A percentile compares a stretch with the other conserved stretches of the same genome.
phyloP scores from a whole-genome alignment of 2,888 invertebrate species.

The Nemapogon koenigi region DNA sequence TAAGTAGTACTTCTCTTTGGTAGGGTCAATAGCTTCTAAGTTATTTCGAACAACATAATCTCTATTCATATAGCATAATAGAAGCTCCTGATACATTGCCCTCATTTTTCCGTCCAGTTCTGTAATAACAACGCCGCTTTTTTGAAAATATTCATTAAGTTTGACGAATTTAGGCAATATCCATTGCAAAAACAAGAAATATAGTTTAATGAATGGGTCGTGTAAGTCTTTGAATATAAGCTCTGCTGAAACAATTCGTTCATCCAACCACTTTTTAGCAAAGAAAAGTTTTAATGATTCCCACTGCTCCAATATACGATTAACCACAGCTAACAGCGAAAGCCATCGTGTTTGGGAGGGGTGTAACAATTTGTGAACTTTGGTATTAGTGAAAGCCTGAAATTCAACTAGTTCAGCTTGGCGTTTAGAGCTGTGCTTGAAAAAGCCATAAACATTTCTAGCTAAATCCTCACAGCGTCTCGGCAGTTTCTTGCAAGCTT shows the following conservation, averaged over 20 bases:
- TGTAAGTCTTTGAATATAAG: constrained; percentile 14
- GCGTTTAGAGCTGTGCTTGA: constrained; percentile 21
- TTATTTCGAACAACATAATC: too few species aligned
- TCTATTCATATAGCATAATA: too few species aligned
- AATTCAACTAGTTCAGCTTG: constrained; percentile 17
- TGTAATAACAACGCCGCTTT: too few species aligned
- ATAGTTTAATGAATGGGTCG: constrained; percentile 15
- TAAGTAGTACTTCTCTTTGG: too few species aligned
- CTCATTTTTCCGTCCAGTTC: too few species aligned
- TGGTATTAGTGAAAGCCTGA: constrained; percentile 12
- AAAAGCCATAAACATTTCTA: constrained; percentile 22
- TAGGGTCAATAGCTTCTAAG: too few species aligned
- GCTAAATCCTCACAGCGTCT: constrained; percentile 23
- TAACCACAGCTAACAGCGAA: too few species aligned
- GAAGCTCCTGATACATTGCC: too few species aligned
- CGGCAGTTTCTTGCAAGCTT: constrained; percentile 24
- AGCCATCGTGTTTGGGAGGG: too few species aligned
- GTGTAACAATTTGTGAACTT: constrained; percentile 14
- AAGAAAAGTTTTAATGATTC: constrained; percentile 14
- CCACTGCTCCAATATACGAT: too few species aligned
- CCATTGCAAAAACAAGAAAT: constrained; percentile 15
- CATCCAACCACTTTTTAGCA: constrained; percentile 11
- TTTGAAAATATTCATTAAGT: constrained; percentile 17
- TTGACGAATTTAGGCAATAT: constrained; percentile 13
- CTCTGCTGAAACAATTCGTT: constrained; percentile 14